These are phyloP conservation scores for Drosophila siamana DNA, from an alignment of 2,888 invertebrate genomes.

Conservation along the genomic window DNA sequence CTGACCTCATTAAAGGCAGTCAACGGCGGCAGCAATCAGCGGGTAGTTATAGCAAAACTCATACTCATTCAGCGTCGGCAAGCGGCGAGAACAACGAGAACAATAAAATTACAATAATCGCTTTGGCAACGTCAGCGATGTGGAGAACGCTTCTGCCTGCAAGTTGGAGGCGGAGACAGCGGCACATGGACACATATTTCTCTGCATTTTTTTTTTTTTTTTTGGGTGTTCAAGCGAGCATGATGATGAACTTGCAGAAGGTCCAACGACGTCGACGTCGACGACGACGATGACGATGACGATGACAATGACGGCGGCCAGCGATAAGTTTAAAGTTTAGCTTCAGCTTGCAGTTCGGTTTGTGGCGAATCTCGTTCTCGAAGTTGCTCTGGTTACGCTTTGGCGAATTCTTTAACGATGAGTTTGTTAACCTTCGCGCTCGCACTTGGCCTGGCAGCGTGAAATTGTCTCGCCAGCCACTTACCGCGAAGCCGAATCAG, in stretches of 20 bases:
- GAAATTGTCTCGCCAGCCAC: constrained; percentile 45
- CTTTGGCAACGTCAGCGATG: constrained; percentile 52
- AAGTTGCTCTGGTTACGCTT: constrained; percentile 73
- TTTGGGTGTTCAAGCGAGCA: constrained; percentile 67
- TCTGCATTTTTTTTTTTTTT: background rate
- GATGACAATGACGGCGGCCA: constrained; percentile 33
- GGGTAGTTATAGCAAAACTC: constrained; percentile 36
- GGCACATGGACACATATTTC: constrained; percentile 3
- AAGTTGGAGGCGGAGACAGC: too few species aligned
- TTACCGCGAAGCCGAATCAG: constrained; percentile 14
- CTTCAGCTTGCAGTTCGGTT: constrained; percentile 24
- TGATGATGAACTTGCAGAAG: constrained; percentile 73
- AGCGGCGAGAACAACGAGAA: constrained; percentile 52
- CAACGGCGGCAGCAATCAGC: constrained; percentile 56
- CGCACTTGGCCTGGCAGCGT: constrained; percentile 55
- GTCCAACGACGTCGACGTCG: constrained; percentile 28
- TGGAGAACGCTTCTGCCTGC: background rate
- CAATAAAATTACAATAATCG: constrained; percentile 80
- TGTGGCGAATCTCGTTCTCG: constrained; percentile 58
- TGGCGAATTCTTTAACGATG: constrained; percentile 60
- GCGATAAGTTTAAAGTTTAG: constrained; percentile 39
- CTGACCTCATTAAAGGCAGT: constrained; percentile 72
- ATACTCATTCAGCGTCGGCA: constrained; percentile 35
- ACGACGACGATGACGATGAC: constrained; percentile 37
- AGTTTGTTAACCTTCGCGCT: constrained; percentile 70